Conservation (phyloP, 2,888 invertebrate species). For the Myopa testacea region DNA sequence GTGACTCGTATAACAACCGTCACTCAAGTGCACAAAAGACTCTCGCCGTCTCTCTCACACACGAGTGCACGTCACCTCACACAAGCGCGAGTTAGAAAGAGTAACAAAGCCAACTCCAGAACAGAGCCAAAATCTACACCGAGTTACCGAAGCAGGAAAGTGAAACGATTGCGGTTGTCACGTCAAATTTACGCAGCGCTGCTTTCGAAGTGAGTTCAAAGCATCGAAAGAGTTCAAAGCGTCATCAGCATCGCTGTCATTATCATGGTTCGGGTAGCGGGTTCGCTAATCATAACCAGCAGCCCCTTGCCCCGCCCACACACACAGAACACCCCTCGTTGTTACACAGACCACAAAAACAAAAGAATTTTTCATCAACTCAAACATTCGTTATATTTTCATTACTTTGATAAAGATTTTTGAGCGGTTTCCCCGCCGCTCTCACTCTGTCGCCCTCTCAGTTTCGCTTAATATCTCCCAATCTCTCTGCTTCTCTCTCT, state of each 20-base stretch:
- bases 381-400: not conserved
- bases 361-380: not conserved
- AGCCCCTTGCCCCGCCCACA: too few species aligned
- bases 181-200: not conserved
- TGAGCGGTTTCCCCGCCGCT: not conserved
- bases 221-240: not conserved
- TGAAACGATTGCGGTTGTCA: conserved; percentile 6
- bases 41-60: not conserved
- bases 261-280: not conserved
- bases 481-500: not conserved
- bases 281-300: too few species aligned
- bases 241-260: not conserved
- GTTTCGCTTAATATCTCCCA: not conserved
- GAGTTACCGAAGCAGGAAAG: not conserved
- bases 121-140: not conserved
- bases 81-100: not conserved
- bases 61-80: not conserved
- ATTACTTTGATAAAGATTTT: not conserved
- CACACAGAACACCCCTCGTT: too few species aligned
- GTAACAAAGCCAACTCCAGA: not conserved
- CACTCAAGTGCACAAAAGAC: not conserved
- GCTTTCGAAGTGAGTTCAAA: not conserved
- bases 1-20: not conserved
- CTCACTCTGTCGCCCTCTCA: not conserved
- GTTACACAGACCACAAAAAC: too few species aligned